Percentiles rank a stretch among this genome's conserved stretches.
phyloP scores from a whole-genome alignment of 2,888 invertebrate species.

The Drosophila bunnanda region DNA sequence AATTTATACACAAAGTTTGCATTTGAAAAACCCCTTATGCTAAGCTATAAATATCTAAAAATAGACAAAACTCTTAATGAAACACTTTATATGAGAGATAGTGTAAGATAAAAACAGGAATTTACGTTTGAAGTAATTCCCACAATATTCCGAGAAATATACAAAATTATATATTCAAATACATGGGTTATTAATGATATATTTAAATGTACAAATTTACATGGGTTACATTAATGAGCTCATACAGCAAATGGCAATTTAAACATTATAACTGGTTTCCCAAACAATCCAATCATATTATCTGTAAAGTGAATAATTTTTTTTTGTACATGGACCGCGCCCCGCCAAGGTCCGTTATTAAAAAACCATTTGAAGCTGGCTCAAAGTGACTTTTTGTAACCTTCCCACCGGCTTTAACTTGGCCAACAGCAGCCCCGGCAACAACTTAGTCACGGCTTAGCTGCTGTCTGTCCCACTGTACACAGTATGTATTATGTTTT shows the following conservation, averaged over 20 bases:
- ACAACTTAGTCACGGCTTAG: slow-evolving; percentile 30
- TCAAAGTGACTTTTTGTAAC: slow-evolving; percentile 41
- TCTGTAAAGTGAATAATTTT: slow-evolving; percentile 41
- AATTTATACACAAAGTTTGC: not conserved
- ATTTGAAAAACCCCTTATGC: slow-evolving; percentile 2
- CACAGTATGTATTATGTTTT: slow-evolving; percentile 57
- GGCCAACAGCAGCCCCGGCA: slow-evolving; percentile 14
- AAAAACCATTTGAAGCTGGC: slow-evolving; percentile 37
- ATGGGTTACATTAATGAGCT: slow-evolving; percentile 28
- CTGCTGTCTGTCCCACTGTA: slow-evolving; percentile 35
- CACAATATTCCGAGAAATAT: not conserved
- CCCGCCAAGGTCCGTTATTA: slow-evolving; percentile 52
- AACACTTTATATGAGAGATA: not conserved
- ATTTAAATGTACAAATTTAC: not conserved
- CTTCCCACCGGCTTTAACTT: slow-evolving; percentile 33
- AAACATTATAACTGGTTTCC: slow-evolving; percentile 17
- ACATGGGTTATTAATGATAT: too few relatives aligned
- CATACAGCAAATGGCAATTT: slow-evolving; percentile 16
- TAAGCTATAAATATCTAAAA: slow-evolving; percentile 6
- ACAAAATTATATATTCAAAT: not conserved
- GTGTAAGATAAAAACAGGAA: not conserved
- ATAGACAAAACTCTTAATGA: slow-evolving; percentile 2
- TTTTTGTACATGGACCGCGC: slow-evolving; percentile 43
- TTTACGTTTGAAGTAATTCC: slow-evolving; percentile 2
- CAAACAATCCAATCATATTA: slow-evolving; percentile 38